These are phyloP conservation scores for Drosophila trapezifrons DNA, from an alignment of 1,140 invertebrate genomes.

Conservation along the genomic window DNA sequence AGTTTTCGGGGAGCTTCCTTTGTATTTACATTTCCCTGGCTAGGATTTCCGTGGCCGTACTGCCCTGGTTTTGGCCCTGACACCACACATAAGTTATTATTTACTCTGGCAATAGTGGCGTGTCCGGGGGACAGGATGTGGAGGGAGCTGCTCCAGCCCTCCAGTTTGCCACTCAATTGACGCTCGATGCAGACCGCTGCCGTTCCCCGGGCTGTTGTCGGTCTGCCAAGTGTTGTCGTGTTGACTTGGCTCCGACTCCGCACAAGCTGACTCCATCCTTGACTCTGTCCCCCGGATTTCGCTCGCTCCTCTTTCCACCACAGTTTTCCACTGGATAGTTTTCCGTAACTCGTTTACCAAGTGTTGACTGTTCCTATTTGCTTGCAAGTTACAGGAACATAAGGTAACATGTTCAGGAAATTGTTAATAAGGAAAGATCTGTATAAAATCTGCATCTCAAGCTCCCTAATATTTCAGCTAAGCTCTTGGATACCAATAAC, in stretches of 20 bases:
- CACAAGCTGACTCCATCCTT: conserved; percentile 12
- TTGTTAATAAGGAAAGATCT: neutral
- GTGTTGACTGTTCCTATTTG: conserved; percentile 9
- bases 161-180: conserved; percentile 76
- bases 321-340: conserved; percentile 24
- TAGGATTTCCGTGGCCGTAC: conserved; percentile 67
- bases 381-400: neutral
- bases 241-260: conserved; percentile 41
- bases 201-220: conserved; percentile 38
- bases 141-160: conserved; percentile 40
- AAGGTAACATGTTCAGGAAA: neutral
- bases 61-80: conserved; percentile 48
- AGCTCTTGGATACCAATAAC: neutral
- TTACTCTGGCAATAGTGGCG: conserved; percentile 65
- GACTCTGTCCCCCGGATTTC: conserved; percentile 1
- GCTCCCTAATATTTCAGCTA: neutral
- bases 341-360: conserved; percentile 2
- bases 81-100: conserved; percentile 79
- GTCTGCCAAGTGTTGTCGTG: conserved; percentile 45
- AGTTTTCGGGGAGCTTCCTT: conserved; percentile 1
- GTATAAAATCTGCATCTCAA: neutral
- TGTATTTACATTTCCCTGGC: conserved; percentile 41
- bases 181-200: conserved; percentile 27
- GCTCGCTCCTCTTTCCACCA: conserved; percentile 7
- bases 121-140: conserved; percentile 12